Evolutionary conservation across 2,797 vertebrate species (phyloP), one percentile per base, ranked within the genome.

Genomic region (Allobates femoralis): DNA sequence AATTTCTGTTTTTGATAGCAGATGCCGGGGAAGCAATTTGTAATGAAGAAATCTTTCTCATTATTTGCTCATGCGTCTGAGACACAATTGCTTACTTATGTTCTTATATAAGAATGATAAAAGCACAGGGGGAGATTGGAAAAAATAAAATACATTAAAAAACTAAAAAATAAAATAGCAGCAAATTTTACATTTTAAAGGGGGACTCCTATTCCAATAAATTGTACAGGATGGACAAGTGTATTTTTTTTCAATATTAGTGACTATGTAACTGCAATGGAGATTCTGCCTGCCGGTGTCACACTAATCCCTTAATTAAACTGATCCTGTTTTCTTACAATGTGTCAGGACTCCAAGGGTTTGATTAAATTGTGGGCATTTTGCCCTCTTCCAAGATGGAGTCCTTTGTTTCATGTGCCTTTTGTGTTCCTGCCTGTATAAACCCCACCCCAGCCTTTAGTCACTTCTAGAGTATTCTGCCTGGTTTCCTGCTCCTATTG

Each of bases 81-180:
- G 56, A 62, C 50, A 30, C 76, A 41, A 79, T 79, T 60, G 77
- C 77, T 79, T 55, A 77, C 75, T 77, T 77, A 77, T 77, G 75
- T 77, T 55, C 32, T 37, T 79, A 58, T 30, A 79, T n/a, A 60
- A 79, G 56, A 62, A 62, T 60, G 34, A 60, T 37, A 79, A 50
- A 71, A 71, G 67, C 19, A 50, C 12, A 34, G 21, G 1, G 69
- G 2, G 18, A 19, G 64, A 73, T 46, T n/a, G 37, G 12, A 16
- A 26, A 46, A 73, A 41, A 37, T 37, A 21, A 19, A 69, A 71
- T 11, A n/a, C 2, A 28, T n/a, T 71, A 21, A 41, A 41, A 71
- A 71, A 41, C 7, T 21, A 14, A 37, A 10, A 8, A 69, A 37
- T n/a, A 69, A 34, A 46, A 69, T 71, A n/a, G 1, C 3, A 23